Evolutionary conservation across 2,113 vertebrate species (phyloP), one percentile per base, ranked within the genome.

Genomic region (Geococcyx californianus): DNA sequence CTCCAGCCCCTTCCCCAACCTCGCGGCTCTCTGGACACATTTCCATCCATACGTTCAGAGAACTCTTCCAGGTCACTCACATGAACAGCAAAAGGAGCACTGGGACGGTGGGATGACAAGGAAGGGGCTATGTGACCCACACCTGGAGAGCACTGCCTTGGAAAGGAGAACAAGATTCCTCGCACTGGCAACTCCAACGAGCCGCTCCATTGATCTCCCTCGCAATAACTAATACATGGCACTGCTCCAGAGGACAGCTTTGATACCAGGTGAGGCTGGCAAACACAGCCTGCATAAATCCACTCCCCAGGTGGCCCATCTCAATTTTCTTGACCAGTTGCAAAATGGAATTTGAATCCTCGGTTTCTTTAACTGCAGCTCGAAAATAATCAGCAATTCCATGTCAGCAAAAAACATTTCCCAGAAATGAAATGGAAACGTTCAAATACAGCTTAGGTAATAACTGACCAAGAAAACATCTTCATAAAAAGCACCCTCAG

Each of bases 161-260:
- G 38, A 6, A 7, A 38, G 1, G 17, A 70, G 36, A 52, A 29
- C 1, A 10, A 45, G 1, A 0, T 6, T 26, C 17, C 44, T 66
- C 34, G 0, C 3, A 3, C 1, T 3, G 8, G 1, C 6, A 66
- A 7, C 34, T 11, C 34, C 55, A 73, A 7, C 31, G 26, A 42
- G 16, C 29, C 11, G 8, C 21, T 13, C 40, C 11, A 4, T 7
- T 34, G 34, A 23, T 54, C 40, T 12, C 11, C 19, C 13, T 26
- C 18, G 11, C 0, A 33, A 5, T 6, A 23, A 69, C 14, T 52
- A 40, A 58, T 52, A 42, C 47, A 11, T 20, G 0, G 0, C 9
- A 24, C 59, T 38, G 20, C 64, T 59, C 40, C 1, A 0, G 56
- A 84, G n/a, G 24, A 38, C 36, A 66, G 54, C 28, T 8, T n/a